Evolutionary conservation across 2,797 vertebrate species (phyloP).

Genomic region (Ispidina lecontei): DNA sequence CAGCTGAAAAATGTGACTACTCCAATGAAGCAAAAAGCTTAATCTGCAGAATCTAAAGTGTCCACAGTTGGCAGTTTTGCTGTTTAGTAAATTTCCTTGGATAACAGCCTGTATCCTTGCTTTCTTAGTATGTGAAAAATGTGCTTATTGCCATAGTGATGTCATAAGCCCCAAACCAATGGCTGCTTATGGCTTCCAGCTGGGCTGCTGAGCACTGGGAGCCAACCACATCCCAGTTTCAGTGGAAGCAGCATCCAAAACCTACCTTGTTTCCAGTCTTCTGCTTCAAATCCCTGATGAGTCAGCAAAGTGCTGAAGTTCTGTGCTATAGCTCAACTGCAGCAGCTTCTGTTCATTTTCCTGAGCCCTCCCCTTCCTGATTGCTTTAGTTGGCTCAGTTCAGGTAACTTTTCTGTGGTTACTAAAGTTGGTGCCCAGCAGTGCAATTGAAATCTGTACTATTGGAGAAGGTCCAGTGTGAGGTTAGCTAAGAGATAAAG

Average conservation of each 20-base stretch:
- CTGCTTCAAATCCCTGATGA: not conserved
- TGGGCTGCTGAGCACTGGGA: slow-evolving; percentile 55
- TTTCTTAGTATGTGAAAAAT: slow-evolving; percentile 31
- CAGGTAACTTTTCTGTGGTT: not conserved
- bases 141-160: slow-evolving; percentile 26
- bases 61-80: not conserved
- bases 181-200: slow-evolving; percentile 68
- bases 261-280: not conserved
- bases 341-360: not conserved
- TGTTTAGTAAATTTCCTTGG: not conserved
- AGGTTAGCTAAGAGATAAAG: not conserved
- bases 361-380: not conserved
- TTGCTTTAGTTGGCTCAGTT: not conserved
- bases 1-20: not conserved
- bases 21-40: not conserved
- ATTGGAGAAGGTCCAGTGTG: not conserved
- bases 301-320: not conserved
- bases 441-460: not conserved
- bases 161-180: slow-evolving; percentile 29
- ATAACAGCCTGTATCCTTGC: slow-evolving; percentile 24
- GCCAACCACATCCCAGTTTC: not conserved
- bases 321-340: not conserved
- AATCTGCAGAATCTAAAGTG: not conserved
- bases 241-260: not conserved
- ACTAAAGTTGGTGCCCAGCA: not conserved